Conservation (phyloP, 2,113 vertebrate species). For the Podocnemis expansa region DNA sequence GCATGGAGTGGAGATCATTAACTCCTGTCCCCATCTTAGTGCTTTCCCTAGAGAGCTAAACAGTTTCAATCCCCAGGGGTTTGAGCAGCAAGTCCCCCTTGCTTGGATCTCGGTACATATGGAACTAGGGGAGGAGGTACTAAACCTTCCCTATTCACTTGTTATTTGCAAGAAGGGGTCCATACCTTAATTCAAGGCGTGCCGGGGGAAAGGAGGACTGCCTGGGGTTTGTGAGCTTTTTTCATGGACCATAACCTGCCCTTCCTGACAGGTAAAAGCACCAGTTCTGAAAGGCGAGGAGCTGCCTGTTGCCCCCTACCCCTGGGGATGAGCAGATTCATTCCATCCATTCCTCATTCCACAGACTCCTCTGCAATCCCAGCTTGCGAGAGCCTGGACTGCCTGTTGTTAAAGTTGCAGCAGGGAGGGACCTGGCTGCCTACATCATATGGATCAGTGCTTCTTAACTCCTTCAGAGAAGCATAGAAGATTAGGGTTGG, state of each 20-base stretch:
- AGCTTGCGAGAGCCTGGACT: background rate
- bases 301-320: background rate
- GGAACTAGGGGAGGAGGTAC: background rate
- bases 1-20: background rate
- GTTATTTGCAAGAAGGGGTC: background rate
- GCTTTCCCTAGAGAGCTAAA: accelerated
- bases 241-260: background rate
- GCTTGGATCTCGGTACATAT: background rate
- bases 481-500: too few relatives aligned
- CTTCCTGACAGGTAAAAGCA: background rate
- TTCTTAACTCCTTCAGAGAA: background rate
- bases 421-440: background rate
- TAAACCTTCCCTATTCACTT: background rate
- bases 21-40: background rate
- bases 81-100: background rate
- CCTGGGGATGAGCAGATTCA: background rate
- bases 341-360: background rate
- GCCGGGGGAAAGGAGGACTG: background rate
- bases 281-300: background rate
- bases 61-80: background rate
- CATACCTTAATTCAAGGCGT: background rate
- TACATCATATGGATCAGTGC: background rate
- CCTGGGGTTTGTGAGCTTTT: accelerated
- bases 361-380: background rate
- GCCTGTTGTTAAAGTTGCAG: accelerated